Evolutionary conservation across 2,797 vertebrate genomes (phyloP).

Genomic region (Tapera naevia): DNA sequence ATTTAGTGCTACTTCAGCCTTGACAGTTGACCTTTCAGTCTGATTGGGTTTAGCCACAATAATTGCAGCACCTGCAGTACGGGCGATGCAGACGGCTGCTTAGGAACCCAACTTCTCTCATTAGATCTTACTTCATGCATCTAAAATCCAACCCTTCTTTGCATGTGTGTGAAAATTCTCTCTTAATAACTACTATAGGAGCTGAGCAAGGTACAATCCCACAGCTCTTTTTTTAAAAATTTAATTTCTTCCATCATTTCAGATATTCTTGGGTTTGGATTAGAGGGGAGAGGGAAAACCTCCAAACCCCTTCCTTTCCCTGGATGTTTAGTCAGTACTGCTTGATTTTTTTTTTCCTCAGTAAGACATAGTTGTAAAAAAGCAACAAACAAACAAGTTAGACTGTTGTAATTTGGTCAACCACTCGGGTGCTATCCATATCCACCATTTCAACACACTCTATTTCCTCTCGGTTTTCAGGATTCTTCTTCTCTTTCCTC

Average conservation of each 20-base stretch:
- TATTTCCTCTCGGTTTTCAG: constrained; percentile 89
- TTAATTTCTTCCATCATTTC: constrained; percentile 48
- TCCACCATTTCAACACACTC: constrained; percentile 98
- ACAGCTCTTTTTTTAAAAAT: not conserved
- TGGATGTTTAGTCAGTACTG: constrained; percentile 35
- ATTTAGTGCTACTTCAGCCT: constrained; percentile 75
- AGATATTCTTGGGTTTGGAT: constrained; percentile 63
- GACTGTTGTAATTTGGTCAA: constrained; percentile 98
- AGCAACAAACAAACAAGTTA: constrained; percentile 79
- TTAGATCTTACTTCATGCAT: constrained; percentile 62
- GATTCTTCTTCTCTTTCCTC: constrained; percentile 84
- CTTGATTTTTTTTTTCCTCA: constrained; percentile 18
- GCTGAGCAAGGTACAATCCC: constrained; percentile 55
- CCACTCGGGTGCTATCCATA: constrained; percentile 94
- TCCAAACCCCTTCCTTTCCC: not conserved
- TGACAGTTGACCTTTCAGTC: constrained; percentile 78
- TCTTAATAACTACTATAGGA: constrained; percentile 52
- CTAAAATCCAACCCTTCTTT: constrained; percentile 29
- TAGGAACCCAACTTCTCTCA: constrained; percentile 65
- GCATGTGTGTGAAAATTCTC: constrained; percentile 49
- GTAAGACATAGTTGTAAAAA: constrained; percentile 80
- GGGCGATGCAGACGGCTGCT: constrained; percentile 59
- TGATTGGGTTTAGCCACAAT: constrained; percentile 71
- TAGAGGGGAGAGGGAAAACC: constrained; percentile 4
- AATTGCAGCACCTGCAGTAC: constrained; percentile 73